Evolutionary conservation across 2,113 vertebrate genomes (phyloP).

Genomic region (Polypterus bichir): DNA sequence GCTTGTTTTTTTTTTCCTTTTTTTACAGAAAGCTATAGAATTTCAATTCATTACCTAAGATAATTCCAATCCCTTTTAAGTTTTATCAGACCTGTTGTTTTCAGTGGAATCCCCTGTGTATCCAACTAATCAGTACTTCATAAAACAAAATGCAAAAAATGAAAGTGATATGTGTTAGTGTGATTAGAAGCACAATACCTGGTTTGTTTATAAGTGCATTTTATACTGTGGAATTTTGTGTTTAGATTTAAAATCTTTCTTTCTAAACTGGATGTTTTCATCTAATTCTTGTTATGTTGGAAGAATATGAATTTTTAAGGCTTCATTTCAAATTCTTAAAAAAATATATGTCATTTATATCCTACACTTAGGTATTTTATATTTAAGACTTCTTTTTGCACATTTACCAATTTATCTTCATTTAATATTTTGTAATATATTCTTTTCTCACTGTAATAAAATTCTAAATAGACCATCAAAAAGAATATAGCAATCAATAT

Average conservation of each 20-base stretch:
- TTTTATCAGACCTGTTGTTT: conserved; percentile 85
- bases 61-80: conserved; percentile 82
- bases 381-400: too few species aligned
- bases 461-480: too few species aligned
- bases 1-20: conserved; percentile 49
- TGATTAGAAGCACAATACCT: conserved; percentile 63
- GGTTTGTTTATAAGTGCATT: conserved; percentile 61
- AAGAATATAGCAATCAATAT: too few species aligned
- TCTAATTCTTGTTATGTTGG: background rate
- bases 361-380: background rate
- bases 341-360: background rate
- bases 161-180: conserved; percentile 61
- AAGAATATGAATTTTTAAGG: background rate
- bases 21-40: conserved; percentile 67
- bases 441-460: too few species aligned
- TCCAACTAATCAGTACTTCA: conserved; percentile 72
- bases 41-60: conserved; percentile 86
- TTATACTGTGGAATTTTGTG: too few species aligned
- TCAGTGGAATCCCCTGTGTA: conserved; percentile 68
- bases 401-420: too few species aligned
- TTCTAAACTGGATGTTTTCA: background rate
- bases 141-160: conserved; percentile 56
- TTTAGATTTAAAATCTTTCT: background rate
- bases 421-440: too few species aligned
- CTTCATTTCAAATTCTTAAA: background rate